phyloP scores from a whole-genome alignment of 2,113 vertebrate genomes.

The Addax nasomaculatus region DNA sequence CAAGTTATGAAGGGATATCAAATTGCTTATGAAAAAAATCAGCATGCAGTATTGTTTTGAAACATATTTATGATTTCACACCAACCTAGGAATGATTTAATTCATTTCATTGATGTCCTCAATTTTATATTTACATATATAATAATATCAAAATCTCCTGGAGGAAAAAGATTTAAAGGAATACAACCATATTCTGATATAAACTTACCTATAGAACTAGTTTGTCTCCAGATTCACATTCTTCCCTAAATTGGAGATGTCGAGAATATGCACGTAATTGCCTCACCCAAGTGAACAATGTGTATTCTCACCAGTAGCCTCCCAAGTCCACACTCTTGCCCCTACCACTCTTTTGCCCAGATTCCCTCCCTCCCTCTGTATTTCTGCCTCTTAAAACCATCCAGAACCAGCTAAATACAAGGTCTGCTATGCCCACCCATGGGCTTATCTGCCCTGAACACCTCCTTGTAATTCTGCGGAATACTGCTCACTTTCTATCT shows the following conservation, averaged over 20 bases:
- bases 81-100: slow-evolving; percentile 54
- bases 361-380: background rate
- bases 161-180: slow-evolving; percentile 23
- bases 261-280: rapidly evolving
- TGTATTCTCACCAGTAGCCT: background rate
- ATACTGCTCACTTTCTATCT: background rate
- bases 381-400: background rate
- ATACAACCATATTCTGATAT: background rate
- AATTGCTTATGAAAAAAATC: slow-evolving; percentile 63
- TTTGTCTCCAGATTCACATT: background rate
- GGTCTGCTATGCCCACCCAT: background rate
- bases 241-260: background rate
- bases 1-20: slow-evolving; percentile 49
- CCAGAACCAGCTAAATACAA: background rate
- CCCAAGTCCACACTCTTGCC: background rate
- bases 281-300: background rate
- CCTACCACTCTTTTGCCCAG: background rate
- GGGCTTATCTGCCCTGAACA: background rate
- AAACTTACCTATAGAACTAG: background rate
- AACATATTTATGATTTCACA: slow-evolving; percentile 67
- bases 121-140: slow-evolving; percentile 41
- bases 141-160: slow-evolving; percentile 15
- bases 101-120: slow-evolving; percentile 40
- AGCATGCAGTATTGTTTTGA: slow-evolving; percentile 64
- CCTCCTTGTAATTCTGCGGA: background rate